A percentile compares a stretch with the other conserved stretches of the same genome.
These are phyloP conservation scores for Mamestra brassicae DNA, from an alignment of 2,888 invertebrate species.

Conservation along the genomic window DNA sequence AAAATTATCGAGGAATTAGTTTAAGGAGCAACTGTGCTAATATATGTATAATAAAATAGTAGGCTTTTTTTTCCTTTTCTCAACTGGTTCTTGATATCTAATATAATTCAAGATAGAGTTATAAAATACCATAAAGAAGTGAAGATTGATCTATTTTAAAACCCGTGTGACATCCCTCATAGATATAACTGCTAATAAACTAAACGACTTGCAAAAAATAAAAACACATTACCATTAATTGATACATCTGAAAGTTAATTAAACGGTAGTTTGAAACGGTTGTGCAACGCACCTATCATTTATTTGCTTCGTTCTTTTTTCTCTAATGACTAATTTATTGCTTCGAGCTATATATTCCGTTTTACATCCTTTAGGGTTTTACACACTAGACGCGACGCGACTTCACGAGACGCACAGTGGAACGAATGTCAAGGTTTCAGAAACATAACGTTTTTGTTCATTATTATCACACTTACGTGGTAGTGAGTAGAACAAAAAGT, in stretches of 20 bases:
- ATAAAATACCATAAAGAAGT: neutral
- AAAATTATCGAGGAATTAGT: too few relatives aligned
- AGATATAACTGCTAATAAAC: neutral
- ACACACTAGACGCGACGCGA: neutral
- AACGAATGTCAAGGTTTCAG: too few relatives aligned
- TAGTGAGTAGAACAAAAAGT: too few relatives aligned
- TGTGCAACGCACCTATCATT: slow-evolving; percentile 35
- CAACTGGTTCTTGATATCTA: too few relatives aligned
- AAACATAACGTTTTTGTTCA: too few relatives aligned
- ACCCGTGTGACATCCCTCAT: neutral
- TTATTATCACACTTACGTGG: too few relatives aligned
- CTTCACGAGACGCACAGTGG: too few relatives aligned
- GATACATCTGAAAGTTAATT: slow-evolving; percentile 43
- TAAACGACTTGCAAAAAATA: slow-evolving; percentile 25
- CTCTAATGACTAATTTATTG: slow-evolving; percentile 25
- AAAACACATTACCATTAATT: slow-evolving; percentile 37
- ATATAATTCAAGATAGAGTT: too few relatives aligned
- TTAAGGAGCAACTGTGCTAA: too few relatives aligned
- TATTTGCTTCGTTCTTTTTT: slow-evolving; percentile 7
- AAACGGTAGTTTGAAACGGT: slow-evolving; percentile 38
- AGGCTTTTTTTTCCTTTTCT: too few relatives aligned
- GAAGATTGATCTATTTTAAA: slow-evolving; percentile 4
- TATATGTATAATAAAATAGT: too few relatives aligned
- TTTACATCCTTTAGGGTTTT: neutral
- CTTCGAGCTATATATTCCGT: slow-evolving; percentile 6